Conservation (phyloP, 2,797 vertebrate genomes). For the Artibeus lituratus region DNA sequence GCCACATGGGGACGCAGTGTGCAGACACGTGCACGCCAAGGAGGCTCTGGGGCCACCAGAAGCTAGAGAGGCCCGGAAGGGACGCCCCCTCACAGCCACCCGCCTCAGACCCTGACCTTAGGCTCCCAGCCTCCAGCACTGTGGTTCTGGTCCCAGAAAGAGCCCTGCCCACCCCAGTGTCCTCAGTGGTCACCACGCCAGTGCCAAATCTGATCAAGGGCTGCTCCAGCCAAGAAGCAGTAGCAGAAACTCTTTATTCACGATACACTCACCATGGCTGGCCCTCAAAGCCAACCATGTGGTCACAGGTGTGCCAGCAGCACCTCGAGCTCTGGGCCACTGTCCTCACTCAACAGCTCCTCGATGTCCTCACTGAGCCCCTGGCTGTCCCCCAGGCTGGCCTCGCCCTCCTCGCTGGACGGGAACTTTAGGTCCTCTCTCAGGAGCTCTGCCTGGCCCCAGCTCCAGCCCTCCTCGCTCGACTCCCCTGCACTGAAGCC, state of each 20-base stretch:
- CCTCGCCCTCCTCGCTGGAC: conserved; percentile 60
- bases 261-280: not conserved
- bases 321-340: not conserved
- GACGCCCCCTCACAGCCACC: too few species aligned
- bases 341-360: conserved; percentile 58
- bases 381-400: not conserved
- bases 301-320: not conserved
- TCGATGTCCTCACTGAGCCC: conserved; percentile 50
- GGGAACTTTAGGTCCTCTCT: conserved; percentile 44
- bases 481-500: conserved; percentile 60
- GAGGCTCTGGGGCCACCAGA: not conserved
- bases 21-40: rapidly evolving
- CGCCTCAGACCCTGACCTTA: rapidly evolving
- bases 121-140: not conserved
- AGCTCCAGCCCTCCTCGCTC: conserved; percentile 32
- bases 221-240: not conserved
- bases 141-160: too few species aligned
- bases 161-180: too few species aligned
- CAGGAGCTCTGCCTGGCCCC: conserved; percentile 19
- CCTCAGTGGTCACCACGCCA: not conserved
- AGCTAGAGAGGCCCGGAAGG: too few species aligned
- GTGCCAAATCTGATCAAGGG: not conserved
- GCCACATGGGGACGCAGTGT: rapidly evolving
- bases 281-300: not conserved
- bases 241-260: not conserved